phyloP scores from a whole-genome alignment of 2,888 invertebrate species.

The Lucinisca nassula region DNA sequence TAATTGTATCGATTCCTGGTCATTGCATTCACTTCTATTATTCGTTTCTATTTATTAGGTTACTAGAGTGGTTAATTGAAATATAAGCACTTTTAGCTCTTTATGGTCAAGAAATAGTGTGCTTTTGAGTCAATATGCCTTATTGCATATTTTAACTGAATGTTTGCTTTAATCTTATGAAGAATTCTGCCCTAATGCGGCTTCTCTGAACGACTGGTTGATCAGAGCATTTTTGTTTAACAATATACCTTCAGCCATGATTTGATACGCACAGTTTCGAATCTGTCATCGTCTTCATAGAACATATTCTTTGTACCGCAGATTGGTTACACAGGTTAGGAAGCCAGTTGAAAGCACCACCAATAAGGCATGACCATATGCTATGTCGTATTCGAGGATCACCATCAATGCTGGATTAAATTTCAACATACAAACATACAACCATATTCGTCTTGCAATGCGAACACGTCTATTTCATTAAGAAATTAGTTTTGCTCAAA shows the following conservation, averaged over 20 bases:
- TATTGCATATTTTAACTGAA: too few species aligned
- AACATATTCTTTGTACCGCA: constrained; percentile 72
- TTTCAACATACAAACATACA: neutral
- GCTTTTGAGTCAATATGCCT: too few species aligned
- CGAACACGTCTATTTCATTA: neutral
- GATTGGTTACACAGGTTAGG: constrained; percentile 76
- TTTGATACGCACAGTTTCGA: constrained; percentile 61
- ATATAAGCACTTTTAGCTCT: too few species aligned
- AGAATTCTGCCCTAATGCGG: too few species aligned
- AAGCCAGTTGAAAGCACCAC: constrained; percentile 71
- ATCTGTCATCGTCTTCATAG: constrained; percentile 68
- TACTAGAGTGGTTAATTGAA: too few species aligned
- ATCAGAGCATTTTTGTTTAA: too few species aligned
- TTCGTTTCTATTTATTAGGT: too few species aligned
- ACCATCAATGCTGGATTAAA: constrained; percentile 39
- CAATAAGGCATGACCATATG: constrained; percentile 68
- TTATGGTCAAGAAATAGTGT: too few species aligned
- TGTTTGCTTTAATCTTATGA: too few species aligned
- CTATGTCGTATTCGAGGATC: constrained; percentile 74
- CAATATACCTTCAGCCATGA: neutral
- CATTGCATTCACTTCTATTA: too few species aligned
- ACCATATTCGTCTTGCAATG: neutral
- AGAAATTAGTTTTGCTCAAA: neutral
- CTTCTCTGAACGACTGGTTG: too few species aligned
- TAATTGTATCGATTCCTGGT: too few species aligned